phyloP scores from a whole-genome alignment of 53 echinoderm and acorn worm species.

The Pentamera pediparva region DNA sequence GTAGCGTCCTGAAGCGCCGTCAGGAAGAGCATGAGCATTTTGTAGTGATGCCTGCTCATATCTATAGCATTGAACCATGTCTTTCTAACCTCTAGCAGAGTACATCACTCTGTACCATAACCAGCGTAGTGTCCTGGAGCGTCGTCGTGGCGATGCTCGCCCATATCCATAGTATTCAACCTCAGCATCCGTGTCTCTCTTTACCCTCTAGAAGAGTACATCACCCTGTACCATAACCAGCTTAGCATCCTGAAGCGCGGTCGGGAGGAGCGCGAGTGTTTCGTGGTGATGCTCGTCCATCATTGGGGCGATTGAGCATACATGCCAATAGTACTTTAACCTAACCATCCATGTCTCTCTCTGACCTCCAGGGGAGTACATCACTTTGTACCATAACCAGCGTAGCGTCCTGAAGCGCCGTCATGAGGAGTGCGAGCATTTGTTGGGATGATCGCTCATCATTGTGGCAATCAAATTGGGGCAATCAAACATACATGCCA shows the following conservation, averaged over 20 bases:
- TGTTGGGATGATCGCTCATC: constrained; percentile 64
- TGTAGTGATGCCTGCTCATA: constrained; percentile 68
- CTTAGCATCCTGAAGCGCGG: constrained; percentile 67
- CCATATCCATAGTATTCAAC: no score
- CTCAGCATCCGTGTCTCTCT: no score
- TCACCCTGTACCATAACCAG: constrained; percentile 89
- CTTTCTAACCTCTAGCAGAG: constrained; percentile 50
- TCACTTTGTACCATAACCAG: constrained; percentile 91
- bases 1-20: constrained; percentile 72
- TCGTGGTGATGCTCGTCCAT: constrained; percentile 63
- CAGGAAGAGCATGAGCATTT: constrained; percentile 86
- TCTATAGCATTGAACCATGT: no score
- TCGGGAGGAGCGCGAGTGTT: constrained; percentile 86
- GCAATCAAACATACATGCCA: no score
- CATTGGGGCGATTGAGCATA: no score
- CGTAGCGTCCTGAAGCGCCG: constrained; percentile 73
- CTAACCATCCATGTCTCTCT: no score
- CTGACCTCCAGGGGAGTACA: constrained; percentile 71
- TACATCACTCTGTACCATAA: constrained; percentile 94
- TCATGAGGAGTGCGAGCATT: constrained; percentile 87
- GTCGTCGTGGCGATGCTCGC: constrained; percentile 71
- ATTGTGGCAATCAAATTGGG: no score
- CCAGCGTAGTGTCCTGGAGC: constrained; percentile 80
- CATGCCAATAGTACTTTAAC: no score
- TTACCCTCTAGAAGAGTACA: constrained; percentile 65